Conservation (phyloP, 2,888 invertebrate genomes). For the Xanthorhoe designata region DNA sequence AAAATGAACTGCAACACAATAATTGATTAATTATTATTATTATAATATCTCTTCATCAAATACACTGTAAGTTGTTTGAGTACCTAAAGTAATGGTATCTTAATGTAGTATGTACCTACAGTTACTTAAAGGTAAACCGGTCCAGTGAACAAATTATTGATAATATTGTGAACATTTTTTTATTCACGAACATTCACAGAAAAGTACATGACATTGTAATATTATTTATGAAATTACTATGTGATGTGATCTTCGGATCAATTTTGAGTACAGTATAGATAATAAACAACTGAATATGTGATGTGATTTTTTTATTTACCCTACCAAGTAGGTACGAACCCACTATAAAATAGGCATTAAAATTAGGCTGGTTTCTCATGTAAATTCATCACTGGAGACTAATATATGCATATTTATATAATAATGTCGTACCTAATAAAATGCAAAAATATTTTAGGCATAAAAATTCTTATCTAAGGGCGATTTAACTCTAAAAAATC, state of each 20-base stretch:
- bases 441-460: no score
- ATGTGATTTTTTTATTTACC: slow-evolving; percentile 61
- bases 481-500: no score
- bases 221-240: slow-evolving; percentile 88
- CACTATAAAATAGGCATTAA: neutral
- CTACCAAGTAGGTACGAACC: no score
- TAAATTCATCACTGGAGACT: no score
- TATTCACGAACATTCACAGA: slow-evolving; percentile 84
- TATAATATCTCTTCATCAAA: slow-evolving; percentile 80
- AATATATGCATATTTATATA: no score
- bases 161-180: slow-evolving; percentile 85
- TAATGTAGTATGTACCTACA: slow-evolving; percentile 79
- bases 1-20: slow-evolving; percentile 85
- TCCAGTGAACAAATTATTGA: slow-evolving; percentile 85
- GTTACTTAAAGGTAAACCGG: slow-evolving; percentile 80
- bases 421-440: no score
- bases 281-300: slow-evolving; percentile 90
- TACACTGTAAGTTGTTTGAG: slow-evolving; percentile 83
- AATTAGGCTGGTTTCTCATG: neutral
- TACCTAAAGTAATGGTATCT: slow-evolving; percentile 78
- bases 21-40: slow-evolving; percentile 64
- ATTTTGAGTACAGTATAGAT: slow-evolving; percentile 91
- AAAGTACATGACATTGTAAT: slow-evolving; percentile 86
- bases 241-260: slow-evolving; percentile 90
- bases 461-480: no score